phyloP scores from a whole-genome alignment of 2,888 invertebrate genomes.

The Oligia fasciuncula region DNA sequence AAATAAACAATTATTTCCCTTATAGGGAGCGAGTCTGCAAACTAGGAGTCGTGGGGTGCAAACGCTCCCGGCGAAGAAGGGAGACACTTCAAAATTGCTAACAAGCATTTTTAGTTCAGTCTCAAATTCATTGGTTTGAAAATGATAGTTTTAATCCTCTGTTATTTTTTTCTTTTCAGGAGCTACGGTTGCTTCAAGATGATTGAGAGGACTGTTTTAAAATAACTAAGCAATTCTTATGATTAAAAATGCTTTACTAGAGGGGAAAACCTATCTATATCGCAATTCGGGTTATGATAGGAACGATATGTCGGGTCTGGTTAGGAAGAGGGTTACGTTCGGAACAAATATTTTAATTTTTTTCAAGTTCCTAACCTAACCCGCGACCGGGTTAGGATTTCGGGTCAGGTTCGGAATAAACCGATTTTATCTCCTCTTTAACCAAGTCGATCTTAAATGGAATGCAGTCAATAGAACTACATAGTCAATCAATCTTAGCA shows the following conservation, averaged over 20 bases:
- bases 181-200: not conserved
- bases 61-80: slow-evolving; percentile 60
- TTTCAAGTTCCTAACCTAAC: too few species aligned
- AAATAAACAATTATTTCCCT: slow-evolving; percentile 89
- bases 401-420: too few species aligned
- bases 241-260: not conserved
- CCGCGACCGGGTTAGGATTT: too few species aligned
- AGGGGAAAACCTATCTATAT: too few species aligned
- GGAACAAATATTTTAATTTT: too few species aligned
- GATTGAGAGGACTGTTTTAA: not conserved
- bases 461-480: slow-evolving; percentile 18
- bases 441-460: slow-evolving; percentile 17
- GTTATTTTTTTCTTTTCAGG: not conserved
- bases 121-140: not conserved
- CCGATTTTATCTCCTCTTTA: slow-evolving; percentile 4
- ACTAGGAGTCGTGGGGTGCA: slow-evolving; percentile 78
- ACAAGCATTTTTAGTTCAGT: not conserved
- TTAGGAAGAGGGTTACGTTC: too few species aligned
- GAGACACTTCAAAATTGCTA: slow-evolving; percentile 55
- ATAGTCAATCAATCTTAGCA: slow-evolving; percentile 35
- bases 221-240: not conserved
- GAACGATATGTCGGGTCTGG: too few species aligned
- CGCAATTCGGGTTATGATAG: too few species aligned
- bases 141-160: not conserved
- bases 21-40: slow-evolving; percentile 79